Base-by-base conservation (phyloP, 2,113 vertebrate species). In the Dromiciops gliroides region DNA sequence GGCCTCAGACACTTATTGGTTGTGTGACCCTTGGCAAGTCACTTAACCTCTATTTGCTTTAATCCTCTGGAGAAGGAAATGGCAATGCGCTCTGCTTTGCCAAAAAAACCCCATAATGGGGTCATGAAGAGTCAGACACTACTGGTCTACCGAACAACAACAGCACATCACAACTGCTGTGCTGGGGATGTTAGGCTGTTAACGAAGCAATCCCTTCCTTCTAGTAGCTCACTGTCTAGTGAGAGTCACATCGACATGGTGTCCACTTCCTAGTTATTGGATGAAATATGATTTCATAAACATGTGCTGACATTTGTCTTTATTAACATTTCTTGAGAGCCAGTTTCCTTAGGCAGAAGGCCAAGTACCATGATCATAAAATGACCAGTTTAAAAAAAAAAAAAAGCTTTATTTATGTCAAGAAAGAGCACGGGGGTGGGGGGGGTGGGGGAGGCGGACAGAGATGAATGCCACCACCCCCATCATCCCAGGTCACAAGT, bases 291-390 rank as follows among this genome's bases (percentile, higher is more conserved):
- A 5, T 90, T 50, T 49, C 48, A 12, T 47, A 11, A 93, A 92
- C n/a, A n/a, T 92, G 49, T 91, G 53, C 48, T 28, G 53, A 6
- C 89, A 31, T 28, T 90, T 92, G 91, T 91, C 89, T 37, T 48
- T 83, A 28, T 0, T 92, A 50, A 89, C 8, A 89, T 94, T 97
- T 94, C 83, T 92, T 44, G 50, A 12, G 53, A 31, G 8, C 6
- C n/a, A 67, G 48, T 16, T 91, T 91, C 92, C 48, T 92, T 37
- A 90, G 92, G 53, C n/a, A 91, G 92, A 88, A 92, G 47, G 0
- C 0, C 10, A 47, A 22, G 25, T 7, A 51, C 16, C 19, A 2
- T 7, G 2, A 0, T 51, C 89, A 60, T 48, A 91, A 50, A 52
- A 91, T 67, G 89, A 9, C 14, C 10, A 14, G 16, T 49, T 92